Conservation (phyloP, 2,113 vertebrate genomes). For the Indicator indicator region DNA sequence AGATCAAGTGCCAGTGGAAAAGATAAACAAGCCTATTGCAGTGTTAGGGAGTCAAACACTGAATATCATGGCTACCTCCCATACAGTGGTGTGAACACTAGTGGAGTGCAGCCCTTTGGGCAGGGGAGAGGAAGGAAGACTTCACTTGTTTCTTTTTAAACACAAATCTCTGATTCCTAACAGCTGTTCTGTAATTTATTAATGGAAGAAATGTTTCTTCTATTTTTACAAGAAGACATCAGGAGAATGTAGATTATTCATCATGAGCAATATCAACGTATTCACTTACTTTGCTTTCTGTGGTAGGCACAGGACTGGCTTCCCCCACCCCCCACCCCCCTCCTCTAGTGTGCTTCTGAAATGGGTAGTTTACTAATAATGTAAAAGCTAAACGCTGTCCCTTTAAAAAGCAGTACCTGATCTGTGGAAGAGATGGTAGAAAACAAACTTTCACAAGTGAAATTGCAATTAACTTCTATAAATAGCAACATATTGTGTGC, state of each 20-base stretch:
- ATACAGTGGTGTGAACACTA: accelerated
- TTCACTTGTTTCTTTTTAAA: neutral
- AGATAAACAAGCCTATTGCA: neutral
- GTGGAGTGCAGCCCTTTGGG: neutral
- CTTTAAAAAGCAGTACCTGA: neutral
- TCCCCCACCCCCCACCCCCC: too few relatives aligned
- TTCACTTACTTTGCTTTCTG: neutral
- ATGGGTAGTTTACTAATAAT: neutral
- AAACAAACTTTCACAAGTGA: slow-evolving; percentile 2
- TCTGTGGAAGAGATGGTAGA: neutral
- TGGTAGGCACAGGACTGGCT: neutral
- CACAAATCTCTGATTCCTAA: neutral
- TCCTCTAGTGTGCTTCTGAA: neutral
- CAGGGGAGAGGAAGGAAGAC: neutral
- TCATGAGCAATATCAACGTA: neutral
- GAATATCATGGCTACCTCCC: neutral
- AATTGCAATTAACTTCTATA: neutral
- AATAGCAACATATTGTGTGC: neutral
- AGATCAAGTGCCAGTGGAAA: neutral
- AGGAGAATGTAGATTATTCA: neutral
- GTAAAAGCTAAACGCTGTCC: neutral
- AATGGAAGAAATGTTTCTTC: neutral
- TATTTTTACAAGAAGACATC: neutral
- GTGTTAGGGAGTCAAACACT: neutral
- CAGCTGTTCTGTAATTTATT: neutral